A percentile compares a stretch with the other conserved stretches of the same genome.
These are phyloP conservation scores for Halictus rubicundus DNA, from an alignment of 1,140 invertebrate species.

Conservation along the genomic window DNA sequence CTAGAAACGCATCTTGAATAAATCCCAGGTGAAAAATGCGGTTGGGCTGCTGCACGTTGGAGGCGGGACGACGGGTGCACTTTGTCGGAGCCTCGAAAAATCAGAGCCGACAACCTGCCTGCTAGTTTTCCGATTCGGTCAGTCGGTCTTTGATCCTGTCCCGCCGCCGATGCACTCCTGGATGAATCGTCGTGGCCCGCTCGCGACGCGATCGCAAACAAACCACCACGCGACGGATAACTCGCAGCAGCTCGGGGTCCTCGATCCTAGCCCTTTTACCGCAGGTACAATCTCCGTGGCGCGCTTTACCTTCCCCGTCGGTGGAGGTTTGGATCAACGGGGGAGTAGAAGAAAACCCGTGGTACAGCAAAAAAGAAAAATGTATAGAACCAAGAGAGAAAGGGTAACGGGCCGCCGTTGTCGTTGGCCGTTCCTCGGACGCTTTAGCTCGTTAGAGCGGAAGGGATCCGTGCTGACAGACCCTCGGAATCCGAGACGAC, in stretches of 20 bases:
- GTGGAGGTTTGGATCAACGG: neutral
- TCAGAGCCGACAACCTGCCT: too few species aligned
- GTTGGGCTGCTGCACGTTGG: too few species aligned
- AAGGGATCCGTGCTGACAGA: constrained; percentile 40
- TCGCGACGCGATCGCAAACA: neutral
- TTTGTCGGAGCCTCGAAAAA: too few species aligned
- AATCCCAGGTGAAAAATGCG: too few species aligned
- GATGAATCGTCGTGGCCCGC: neutral
- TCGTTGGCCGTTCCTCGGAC: constrained; percentile 12
- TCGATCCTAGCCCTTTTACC: neutral
- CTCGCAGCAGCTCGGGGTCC: neutral
- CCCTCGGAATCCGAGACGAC: constrained; percentile 6
- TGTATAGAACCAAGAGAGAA: neutral
- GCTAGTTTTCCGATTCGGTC: too few species aligned
- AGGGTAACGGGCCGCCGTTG: constrained; percentile 4
- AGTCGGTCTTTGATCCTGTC: neutral
- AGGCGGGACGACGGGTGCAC: neutral
- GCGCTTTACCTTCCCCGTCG: constrained; percentile 2
- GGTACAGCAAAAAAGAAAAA: neutral
- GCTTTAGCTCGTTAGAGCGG: constrained; percentile 40
- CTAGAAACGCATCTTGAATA: too few species aligned
- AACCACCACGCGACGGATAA: neutral
- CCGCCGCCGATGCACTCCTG: neutral
- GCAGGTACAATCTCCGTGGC: neutral
- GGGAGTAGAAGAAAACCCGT: neutral